Conservation (phyloP, 2,113 vertebrate species). For the Sprattus sprattus region DNA sequence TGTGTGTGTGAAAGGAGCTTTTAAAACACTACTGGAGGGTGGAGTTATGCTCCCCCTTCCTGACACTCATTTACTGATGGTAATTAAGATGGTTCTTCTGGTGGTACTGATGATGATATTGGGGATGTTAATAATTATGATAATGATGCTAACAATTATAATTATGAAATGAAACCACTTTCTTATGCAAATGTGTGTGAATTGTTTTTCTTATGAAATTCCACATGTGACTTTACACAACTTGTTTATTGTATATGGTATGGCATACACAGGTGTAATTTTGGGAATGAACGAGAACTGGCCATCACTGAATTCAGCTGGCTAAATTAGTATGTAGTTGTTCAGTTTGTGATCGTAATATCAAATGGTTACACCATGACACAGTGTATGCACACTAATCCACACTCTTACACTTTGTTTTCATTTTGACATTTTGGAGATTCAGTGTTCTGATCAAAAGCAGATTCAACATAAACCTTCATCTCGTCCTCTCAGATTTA, state of each 20-base stretch:
- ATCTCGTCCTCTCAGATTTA: not conserved
- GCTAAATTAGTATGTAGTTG: not conserved
- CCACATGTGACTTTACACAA: too few species aligned
- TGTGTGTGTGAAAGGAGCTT: not conserved
- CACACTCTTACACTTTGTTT: not conserved
- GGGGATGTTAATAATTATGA: conserved; percentile 26
- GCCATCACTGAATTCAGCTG: not conserved
- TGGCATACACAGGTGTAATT: not conserved
- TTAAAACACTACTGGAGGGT: not conserved
- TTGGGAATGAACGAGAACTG: not conserved
- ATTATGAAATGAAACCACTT: conserved; percentile 65
- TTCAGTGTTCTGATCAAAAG: not conserved
- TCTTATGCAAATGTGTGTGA: conserved; percentile 61
- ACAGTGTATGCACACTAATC: too few species aligned
- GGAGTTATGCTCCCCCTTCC: not conserved
- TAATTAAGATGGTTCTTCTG: conserved; percentile 17
- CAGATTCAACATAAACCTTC: not conserved
- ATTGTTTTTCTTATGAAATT: not conserved
- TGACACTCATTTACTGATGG: not conserved
- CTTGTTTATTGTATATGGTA: not conserved
- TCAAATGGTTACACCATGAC: too few species aligned
- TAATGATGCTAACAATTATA: conserved; percentile 41
- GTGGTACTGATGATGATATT: conserved; percentile 43
- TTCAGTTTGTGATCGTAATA: too few species aligned
- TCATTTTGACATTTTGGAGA: not conserved